Evolutionary conservation across 2,797 vertebrate genomes (phyloP).

Genomic region (Ptychobarbus kaznakovi): DNA sequence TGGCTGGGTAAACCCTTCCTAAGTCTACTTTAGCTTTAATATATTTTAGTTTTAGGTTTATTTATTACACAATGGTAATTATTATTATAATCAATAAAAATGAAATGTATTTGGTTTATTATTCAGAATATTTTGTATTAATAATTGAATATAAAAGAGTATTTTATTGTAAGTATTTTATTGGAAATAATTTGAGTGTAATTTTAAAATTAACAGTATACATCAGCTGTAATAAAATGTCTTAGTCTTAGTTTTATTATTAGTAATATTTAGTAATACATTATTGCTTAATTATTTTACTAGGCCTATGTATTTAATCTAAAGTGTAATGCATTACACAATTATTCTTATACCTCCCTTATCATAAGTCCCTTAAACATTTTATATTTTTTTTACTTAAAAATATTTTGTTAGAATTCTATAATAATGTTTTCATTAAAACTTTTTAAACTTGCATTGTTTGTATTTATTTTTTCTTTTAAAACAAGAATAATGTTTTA

Average conservation of each 20-base stretch:
- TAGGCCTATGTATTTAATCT: not conserved
- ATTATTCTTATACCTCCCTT: too few species aligned
- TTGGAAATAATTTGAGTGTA: not conserved
- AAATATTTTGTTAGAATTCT: not conserved
- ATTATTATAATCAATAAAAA: not conserved
- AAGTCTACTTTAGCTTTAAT: slow-evolving; percentile 29
- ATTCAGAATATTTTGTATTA: not conserved
- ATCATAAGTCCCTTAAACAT: not conserved
- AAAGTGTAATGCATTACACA: not conserved
- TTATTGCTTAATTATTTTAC: not conserved
- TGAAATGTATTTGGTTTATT: not conserved
- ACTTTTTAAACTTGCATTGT: not conserved
- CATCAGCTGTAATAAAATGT: not conserved
- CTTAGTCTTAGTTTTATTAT: not conserved
- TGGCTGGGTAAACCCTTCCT: slow-evolving; percentile 63
- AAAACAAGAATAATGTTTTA: not conserved
- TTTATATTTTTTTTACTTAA: not conserved
- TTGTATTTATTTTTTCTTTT: not conserved
- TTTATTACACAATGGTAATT: not conserved
- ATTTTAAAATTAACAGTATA: not conserved
- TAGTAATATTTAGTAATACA: not conserved
- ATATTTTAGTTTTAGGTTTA: not conserved
- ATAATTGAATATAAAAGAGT: not conserved
- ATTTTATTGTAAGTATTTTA: not conserved
- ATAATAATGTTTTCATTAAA: not conserved